Conservation (phyloP, 2,888 invertebrate genomes). For the Eubasilissa splendida region DNA sequence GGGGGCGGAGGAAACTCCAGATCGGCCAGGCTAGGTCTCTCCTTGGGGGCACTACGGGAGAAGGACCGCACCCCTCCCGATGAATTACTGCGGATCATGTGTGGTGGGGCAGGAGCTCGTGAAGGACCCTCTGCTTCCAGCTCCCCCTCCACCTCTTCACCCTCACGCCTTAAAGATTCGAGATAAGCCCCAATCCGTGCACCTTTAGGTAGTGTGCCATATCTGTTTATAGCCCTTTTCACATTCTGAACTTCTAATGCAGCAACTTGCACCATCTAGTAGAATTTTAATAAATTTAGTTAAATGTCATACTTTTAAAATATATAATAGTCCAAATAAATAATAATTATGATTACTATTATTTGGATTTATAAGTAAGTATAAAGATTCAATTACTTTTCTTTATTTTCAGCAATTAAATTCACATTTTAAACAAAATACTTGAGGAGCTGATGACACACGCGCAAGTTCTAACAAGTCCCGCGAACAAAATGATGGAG, state of each 20-base stretch:
- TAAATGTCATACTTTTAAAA: too few species aligned
- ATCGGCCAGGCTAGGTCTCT: conserved; percentile 84
- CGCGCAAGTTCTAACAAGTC: too few species aligned
- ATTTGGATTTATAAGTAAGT: too few species aligned
- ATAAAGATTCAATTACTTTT: too few species aligned
- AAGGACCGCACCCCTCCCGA: conserved; percentile 82
- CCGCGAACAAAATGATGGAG: too few species aligned
- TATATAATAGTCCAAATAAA: too few species aligned
- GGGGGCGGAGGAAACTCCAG: conserved; percentile 92
- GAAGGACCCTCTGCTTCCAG: conserved; percentile 63
- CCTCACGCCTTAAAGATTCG: conserved; percentile 91
- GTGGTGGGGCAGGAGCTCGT: conserved; percentile 76
- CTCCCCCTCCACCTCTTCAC: conserved; percentile 61
- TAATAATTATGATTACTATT: too few species aligned
- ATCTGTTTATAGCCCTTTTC: conserved; percentile 93
- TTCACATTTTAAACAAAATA: too few species aligned
- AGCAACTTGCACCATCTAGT: conserved; percentile 77
- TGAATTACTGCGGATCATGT: conserved; percentile 93
- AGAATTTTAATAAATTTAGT: not conserved
- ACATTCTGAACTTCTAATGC: conserved; percentile 97
- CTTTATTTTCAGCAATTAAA: too few species aligned
- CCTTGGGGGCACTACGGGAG: conserved; percentile 82
- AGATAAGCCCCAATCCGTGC: conserved; percentile 97
- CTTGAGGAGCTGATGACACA: too few species aligned
- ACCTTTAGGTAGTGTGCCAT: conserved; percentile 97